phyloP scores from a whole-genome alignment of 2,888 invertebrate genomes.

The Epicampocera succincta region DNA sequence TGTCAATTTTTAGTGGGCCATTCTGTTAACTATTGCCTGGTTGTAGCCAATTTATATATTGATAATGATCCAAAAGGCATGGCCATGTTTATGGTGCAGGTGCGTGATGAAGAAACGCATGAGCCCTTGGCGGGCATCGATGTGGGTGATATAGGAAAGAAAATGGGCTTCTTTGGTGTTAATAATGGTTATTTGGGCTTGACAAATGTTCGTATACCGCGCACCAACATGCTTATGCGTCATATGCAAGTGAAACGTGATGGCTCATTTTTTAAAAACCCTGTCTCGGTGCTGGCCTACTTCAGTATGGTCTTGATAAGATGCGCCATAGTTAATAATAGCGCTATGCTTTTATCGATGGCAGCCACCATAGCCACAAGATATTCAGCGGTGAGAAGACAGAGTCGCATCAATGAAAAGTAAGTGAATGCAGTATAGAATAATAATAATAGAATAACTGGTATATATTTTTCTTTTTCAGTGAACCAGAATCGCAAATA shows the following conservation, averaged over 20 bases:
- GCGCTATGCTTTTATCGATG: constrained; percentile 87
- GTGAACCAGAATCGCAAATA: constrained; percentile 93
- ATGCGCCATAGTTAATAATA: constrained; percentile 89
- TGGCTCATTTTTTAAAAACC: constrained; percentile 91
- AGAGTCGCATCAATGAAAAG: constrained; percentile 92
- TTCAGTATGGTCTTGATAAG: constrained; percentile 94
- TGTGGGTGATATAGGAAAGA: constrained; percentile 96
- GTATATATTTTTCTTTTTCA: constrained; percentile 77
- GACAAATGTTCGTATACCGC: constrained; percentile 92
- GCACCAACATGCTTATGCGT: constrained; percentile 95
- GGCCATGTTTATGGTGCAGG: constrained; percentile 95
- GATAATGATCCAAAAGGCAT: constrained; percentile 91
- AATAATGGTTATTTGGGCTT: constrained; percentile 97
- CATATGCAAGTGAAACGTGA: constrained; percentile 95
- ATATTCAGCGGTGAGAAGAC: constrained; percentile 93
- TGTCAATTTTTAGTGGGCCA: constrained; percentile 87
- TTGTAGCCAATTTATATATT: constrained; percentile 94
- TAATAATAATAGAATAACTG: no score
- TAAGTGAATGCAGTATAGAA: no score
- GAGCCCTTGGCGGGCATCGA: constrained; percentile 92
- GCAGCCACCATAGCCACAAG: constrained; percentile 93
- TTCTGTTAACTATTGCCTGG: constrained; percentile 93
- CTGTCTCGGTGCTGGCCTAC: constrained; percentile 91
- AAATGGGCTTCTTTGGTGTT: constrained; percentile 93
- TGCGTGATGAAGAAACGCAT: constrained; percentile 94